A percentile compares a stretch with the other conserved stretches of the same genome.
phyloP scores from a whole-genome alignment of 2,113 vertebrate species.

The Antechinus flavipes region DNA sequence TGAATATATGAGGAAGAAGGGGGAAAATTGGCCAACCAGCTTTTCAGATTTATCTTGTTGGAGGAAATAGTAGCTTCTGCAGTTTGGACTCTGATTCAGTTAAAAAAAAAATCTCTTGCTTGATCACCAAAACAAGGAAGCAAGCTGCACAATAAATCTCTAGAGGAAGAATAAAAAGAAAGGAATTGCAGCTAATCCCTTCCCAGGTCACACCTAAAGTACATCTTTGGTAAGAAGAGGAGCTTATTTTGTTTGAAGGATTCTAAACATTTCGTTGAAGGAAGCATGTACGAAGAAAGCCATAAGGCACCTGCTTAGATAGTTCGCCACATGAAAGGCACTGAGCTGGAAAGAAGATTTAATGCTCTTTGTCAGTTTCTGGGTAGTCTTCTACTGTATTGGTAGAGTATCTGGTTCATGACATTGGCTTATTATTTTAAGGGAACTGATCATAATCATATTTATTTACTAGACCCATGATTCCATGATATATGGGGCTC shows the following conservation, averaged over 20 bases:
- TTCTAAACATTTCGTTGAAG: slow-evolving; percentile 37
- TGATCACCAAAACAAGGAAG: slow-evolving; percentile 72
- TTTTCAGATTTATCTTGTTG: slow-evolving; percentile 36
- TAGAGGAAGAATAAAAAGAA: slow-evolving; percentile 74
- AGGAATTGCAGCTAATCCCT: slow-evolving; percentile 74
- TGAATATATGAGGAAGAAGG: slow-evolving; percentile 1
- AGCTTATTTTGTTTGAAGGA: slow-evolving; percentile 63
- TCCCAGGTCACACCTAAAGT: slow-evolving; percentile 76
- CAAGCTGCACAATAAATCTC: slow-evolving; percentile 61
- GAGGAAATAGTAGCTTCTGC: slow-evolving; percentile 53
- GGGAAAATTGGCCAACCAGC: background rate
- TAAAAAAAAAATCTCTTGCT: slow-evolving; percentile 59
- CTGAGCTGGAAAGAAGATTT: slow-evolving; percentile 23
- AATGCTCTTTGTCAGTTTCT: slow-evolving; percentile 7
- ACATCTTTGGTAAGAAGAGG: slow-evolving; percentile 56
- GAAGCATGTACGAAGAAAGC: slow-evolving; percentile 26
- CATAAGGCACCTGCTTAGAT: slow-evolving; percentile 7
- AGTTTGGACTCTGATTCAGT: slow-evolving; percentile 52
- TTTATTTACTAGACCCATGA: background rate
- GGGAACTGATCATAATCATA: background rate
- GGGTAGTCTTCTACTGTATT: background rate
- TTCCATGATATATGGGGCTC: background rate
- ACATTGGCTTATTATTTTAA: background rate
- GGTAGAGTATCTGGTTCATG: background rate
- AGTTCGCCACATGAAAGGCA: background rate